Conservation (phyloP, 2,888 invertebrate species). For the Drosophila stalkeri region DNA sequence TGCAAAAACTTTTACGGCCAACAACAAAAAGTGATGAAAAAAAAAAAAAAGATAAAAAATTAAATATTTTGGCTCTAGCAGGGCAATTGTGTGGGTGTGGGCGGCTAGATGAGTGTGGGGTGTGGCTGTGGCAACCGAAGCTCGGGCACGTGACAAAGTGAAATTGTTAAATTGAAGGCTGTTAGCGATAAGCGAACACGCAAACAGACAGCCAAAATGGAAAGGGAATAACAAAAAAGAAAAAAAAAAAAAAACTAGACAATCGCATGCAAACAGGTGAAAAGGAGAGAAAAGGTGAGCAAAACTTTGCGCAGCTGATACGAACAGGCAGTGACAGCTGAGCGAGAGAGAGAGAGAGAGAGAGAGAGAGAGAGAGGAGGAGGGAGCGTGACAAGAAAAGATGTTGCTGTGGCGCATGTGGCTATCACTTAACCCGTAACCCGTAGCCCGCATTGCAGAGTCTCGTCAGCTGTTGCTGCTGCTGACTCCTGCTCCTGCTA, state of each 20-base stretch:
- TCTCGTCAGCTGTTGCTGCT: constrained; percentile 31
- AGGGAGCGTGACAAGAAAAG: constrained; percentile 7
- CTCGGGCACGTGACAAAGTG: constrained; percentile 62
- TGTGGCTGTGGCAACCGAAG: constrained; percentile 10
- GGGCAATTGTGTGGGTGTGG: neutral
- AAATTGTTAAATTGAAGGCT: constrained; percentile 68
- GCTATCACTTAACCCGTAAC: constrained; percentile 46
- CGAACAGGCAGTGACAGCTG: constrained; percentile 44
- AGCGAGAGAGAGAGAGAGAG: neutral
- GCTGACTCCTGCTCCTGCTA: constrained; percentile 34
- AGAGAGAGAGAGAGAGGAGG: constrained; percentile 12
- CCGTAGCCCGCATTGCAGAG: constrained; percentile 28
- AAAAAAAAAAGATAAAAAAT: constrained; percentile 50
- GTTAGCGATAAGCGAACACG: constrained; percentile 64
- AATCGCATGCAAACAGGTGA: constrained; percentile 28
- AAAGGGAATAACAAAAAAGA: neutral
- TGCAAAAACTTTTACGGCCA: constrained; percentile 37
- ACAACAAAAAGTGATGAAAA: constrained; percentile 42
- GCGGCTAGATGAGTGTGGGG: neutral
- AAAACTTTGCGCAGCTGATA: constrained; percentile 56
- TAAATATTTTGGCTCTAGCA: constrained; percentile 45
- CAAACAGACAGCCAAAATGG: constrained; percentile 38
- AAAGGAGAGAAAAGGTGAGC: constrained; percentile 27
- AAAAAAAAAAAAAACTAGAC: neutral
- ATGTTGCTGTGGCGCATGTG: constrained; percentile 21